Evolutionary conservation across 2,888 invertebrate species (phyloP).

Genomic region (Drosophila maculinotata): DNA sequence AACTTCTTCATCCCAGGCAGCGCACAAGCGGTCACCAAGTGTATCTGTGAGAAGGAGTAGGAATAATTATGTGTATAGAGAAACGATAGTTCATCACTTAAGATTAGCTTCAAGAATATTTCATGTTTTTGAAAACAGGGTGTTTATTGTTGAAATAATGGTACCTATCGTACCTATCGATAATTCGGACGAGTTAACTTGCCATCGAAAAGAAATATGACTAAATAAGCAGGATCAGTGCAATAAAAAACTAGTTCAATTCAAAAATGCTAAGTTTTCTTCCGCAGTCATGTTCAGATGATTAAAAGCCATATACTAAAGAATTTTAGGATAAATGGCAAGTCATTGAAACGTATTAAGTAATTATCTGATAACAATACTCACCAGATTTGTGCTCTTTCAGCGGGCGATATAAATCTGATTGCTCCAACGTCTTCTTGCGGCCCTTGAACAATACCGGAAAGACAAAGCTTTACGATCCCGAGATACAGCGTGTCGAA

Average conservation of each 20-base stretch:
- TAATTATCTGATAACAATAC: background rate
- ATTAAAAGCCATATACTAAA: constrained; percentile 83
- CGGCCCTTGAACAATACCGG: constrained; percentile 91
- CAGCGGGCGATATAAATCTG: constrained; percentile 91
- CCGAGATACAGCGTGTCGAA: background rate
- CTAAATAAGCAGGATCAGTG: background rate
- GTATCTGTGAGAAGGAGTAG: too few relatives aligned
- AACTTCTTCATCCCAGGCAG: constrained; percentile 53
- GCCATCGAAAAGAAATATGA: background rate
- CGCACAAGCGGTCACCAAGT: constrained; percentile 50
- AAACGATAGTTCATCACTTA: too few relatives aligned
- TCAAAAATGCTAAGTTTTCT: constrained; percentile 55
- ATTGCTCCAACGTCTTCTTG: constrained; percentile 89
- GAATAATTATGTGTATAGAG: too few relatives aligned
- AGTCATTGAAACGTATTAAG: background rate
- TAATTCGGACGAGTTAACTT: background rate
- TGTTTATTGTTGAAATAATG: background rate
- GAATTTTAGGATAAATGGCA: background rate
- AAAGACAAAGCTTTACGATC: constrained; percentile 89
- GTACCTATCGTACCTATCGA: constrained; percentile 8
- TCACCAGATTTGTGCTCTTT: constrained; percentile 89
- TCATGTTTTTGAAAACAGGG: background rate
- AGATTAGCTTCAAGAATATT: too few relatives aligned
- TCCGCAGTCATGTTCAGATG: constrained; percentile 86
- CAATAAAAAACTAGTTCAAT: background rate